phyloP scores from a whole-genome alignment of 2,797 vertebrate genomes.

The Spinibarbus caldwelli region DNA sequence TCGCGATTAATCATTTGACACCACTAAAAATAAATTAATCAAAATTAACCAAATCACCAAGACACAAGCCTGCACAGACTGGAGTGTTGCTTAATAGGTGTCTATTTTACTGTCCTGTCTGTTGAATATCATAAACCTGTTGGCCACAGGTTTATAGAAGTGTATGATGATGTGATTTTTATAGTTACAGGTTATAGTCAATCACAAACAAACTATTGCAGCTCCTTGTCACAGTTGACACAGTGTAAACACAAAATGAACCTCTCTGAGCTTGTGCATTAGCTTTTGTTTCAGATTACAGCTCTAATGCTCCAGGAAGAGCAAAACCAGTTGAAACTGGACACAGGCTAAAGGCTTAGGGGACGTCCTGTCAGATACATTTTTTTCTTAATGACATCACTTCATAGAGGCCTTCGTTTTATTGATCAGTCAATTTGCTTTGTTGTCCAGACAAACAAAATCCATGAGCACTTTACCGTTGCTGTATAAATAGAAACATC shows the following conservation, averaged over 20 bases:
- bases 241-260: slow-evolving; percentile 17
- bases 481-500: slow-evolving; percentile 31
- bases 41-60: not conserved
- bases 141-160: slow-evolving; percentile 13
- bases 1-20: too few relatives aligned
- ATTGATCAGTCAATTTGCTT: slow-evolving; percentile 34
- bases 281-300: not conserved
- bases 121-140: slow-evolving; percentile 20
- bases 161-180: slow-evolving; percentile 21
- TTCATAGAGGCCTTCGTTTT: slow-evolving; percentile 17
- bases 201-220: slow-evolving; percentile 5
- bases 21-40: not conserved
- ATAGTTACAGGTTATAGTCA: not conserved
- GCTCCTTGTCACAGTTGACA: not conserved
- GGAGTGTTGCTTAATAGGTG: slow-evolving; percentile 43
- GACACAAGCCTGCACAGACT: not conserved
- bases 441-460: slow-evolving; percentile 21
- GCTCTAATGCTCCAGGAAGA: not conserved
- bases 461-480: slow-evolving; percentile 21
- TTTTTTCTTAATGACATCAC: slow-evolving; percentile 11
- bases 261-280: not conserved
- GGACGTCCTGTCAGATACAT: not conserved
- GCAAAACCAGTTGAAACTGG: slow-evolving; percentile 6
- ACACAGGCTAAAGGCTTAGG: not conserved
- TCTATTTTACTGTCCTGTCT: slow-evolving; percentile 5